Evolutionary conservation across 2,113 vertebrate genomes (phyloP).

Genomic region (Tetrax tetrax): DNA sequence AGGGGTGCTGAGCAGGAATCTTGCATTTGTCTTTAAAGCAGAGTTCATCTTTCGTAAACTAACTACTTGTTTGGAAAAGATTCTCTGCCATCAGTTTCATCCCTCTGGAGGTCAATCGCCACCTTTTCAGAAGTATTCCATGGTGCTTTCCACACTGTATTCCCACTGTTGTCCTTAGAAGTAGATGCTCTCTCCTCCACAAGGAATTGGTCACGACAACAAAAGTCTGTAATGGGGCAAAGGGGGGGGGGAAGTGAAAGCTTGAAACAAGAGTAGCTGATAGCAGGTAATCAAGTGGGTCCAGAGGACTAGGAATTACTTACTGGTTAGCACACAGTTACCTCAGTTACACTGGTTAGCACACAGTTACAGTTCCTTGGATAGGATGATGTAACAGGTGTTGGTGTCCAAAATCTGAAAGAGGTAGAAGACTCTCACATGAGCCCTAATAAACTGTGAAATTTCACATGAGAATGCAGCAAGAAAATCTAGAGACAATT

Average conservation of each 20-base stretch:
- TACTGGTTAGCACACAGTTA: not conserved
- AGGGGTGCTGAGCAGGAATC: not conserved
- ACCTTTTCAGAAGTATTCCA: not conserved
- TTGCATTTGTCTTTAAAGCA: not conserved
- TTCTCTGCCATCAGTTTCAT: not conserved
- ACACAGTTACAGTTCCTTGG: not conserved
- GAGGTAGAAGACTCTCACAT: not conserved
- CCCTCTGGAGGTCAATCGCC: not conserved
- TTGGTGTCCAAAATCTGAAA: not conserved
- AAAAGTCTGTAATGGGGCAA: not conserved
- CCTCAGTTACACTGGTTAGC: not conserved
- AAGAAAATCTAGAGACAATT: not conserved
- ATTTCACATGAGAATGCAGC: not conserved
- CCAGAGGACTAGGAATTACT: not conserved
- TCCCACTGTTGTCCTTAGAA: not conserved
- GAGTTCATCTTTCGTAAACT: not conserved
- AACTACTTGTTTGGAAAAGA: not conserved
- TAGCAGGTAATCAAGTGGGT: not conserved
- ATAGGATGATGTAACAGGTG: not conserved
- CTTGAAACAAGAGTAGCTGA: not conserved
- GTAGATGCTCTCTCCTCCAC: not conserved
- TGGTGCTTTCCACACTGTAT: not conserved
- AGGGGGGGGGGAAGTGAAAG: not conserved
- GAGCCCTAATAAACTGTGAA: not conserved
- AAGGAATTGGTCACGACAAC: not conserved